Evolutionary conservation across 1,140 invertebrate species (phyloP), one percentile per base, ranked within the genome.

Genomic region (Macrocentrus cingulum): DNA sequence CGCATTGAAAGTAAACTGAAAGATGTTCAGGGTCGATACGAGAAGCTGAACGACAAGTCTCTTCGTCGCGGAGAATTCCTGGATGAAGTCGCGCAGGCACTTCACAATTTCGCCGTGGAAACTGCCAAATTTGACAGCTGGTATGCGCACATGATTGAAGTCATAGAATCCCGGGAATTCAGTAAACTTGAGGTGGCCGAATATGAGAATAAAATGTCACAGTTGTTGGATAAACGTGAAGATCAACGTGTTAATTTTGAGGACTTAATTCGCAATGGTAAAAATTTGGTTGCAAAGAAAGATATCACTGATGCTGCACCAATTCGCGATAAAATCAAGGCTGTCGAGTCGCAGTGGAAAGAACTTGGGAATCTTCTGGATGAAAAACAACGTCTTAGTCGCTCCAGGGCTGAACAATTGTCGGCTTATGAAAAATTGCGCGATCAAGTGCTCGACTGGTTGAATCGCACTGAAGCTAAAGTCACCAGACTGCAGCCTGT

Each of bases 1-100:
- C 91, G 92, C 65, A 89, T 96, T 36, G 92, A 97, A 74, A 85
- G 86, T 20, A 92, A 95, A 66, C 78, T 96, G 13, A 87, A 90
- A 56, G 92, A 96, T 70, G 88, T 96, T 11, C 89, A 91, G 55
- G 79, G 76, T 18, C 81, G 91, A 72, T 96, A 92, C 70, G 91
- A 94, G 63, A 94, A 93, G 68, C 80, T 96, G 0, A 81, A 89
- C 54, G 90, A 95, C 53, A 88, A 89, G 60, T 88, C 88, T 0
- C 72, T 85, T n/a, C 88, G 89, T 57, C 85, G 93, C 44, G 85
- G 86, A 6, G 87, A 91, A 60, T 89, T 92, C 70, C 77, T 97
- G 0, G 89, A 94, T 16, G 91, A 95, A 61, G 85, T 96, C 1
- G 85, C 88, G 13, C 79, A 81, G 7, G 84, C 87, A 18, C 78